These are phyloP conservation scores for Mus spretus DNA, from an alignment of 2,797 vertebrate species.

Conservation along the genomic window DNA sequence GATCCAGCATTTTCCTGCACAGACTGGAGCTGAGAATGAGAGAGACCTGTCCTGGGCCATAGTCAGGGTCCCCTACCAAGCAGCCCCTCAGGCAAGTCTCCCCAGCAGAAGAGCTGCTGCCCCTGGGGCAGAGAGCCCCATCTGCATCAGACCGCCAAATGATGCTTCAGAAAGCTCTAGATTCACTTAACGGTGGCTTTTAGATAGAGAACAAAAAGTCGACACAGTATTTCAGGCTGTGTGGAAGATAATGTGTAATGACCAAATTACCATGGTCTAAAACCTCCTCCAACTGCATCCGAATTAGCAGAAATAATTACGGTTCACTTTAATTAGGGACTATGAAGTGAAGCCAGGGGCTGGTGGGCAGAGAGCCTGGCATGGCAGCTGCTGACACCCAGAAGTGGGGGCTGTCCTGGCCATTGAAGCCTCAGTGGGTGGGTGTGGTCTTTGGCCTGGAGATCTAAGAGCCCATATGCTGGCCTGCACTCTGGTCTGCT, in stretches of 20 bases:
- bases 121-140: background rate
- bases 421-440: background rate
- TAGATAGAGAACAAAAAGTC: constrained; percentile 74
- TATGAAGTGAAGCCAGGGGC: constrained; percentile 66
- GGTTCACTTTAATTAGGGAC: constrained; percentile 83
- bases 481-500: background rate
- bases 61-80: background rate
- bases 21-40: background rate
- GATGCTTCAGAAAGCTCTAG: constrained; percentile 45
- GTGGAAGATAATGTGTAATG: constrained; percentile 76
- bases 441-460: background rate
- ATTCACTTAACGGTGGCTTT: constrained; percentile 32
- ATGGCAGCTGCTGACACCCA: constrained; percentile 56
- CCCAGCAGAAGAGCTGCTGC: constrained; percentile 6
- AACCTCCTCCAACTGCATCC: constrained; percentile 74
- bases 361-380: constrained; percentile 74
- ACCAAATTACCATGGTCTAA: constrained; percentile 79
- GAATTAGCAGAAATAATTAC: constrained; percentile 85
- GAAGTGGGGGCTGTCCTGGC: background rate
- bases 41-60: background rate
- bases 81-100: background rate
- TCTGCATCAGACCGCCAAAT: background rate
- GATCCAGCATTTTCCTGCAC: background rate
- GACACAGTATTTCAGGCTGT: constrained; percentile 24
- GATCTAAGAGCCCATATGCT: background rate